phyloP scores from a whole-genome alignment of 2,888 invertebrate species.

The Homarus gammarus region DNA sequence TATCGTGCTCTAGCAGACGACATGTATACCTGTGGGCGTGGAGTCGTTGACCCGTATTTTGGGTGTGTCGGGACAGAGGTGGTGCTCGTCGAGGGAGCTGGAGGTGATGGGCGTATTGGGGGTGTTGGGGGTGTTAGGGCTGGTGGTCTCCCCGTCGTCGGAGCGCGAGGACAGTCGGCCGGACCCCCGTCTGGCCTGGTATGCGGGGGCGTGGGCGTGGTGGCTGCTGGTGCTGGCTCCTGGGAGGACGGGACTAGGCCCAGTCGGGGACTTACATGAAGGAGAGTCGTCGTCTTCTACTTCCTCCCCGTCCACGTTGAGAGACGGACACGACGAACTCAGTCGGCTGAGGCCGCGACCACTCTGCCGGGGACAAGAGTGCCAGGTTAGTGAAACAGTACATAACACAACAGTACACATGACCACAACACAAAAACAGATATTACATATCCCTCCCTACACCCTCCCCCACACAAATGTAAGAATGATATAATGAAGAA shows the following conservation, averaged over 20 bases:
- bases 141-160: constrained; percentile 63
- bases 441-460: too few species aligned
- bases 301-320: constrained; percentile 76
- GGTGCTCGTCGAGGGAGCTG: constrained; percentile 74
- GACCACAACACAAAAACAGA: too few species aligned
- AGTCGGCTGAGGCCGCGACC: constrained; percentile 71
- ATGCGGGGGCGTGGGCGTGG: not conserved
- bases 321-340: constrained; percentile 74
- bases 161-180: constrained; percentile 62
- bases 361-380: constrained; percentile 54
- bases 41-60: constrained; percentile 75
- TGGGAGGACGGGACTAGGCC: constrained; percentile 15
- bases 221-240: constrained; percentile 41
- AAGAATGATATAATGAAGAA: too few species aligned
- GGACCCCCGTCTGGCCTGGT: constrained; percentile 53
- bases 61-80: constrained; percentile 75
- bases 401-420: not conserved
- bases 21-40: constrained; percentile 74
- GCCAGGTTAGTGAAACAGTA: not conserved
- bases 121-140: constrained; percentile 59
- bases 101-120: constrained; percentile 74
- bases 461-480: too few species aligned
- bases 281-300: constrained; percentile 71
- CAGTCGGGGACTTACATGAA: constrained; percentile 65
- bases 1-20: not conserved